Evolutionary conservation across 1,140 invertebrate species (phyloP), one percentile per base, ranked within the genome.

Genomic region (Delia radicum): DNA sequence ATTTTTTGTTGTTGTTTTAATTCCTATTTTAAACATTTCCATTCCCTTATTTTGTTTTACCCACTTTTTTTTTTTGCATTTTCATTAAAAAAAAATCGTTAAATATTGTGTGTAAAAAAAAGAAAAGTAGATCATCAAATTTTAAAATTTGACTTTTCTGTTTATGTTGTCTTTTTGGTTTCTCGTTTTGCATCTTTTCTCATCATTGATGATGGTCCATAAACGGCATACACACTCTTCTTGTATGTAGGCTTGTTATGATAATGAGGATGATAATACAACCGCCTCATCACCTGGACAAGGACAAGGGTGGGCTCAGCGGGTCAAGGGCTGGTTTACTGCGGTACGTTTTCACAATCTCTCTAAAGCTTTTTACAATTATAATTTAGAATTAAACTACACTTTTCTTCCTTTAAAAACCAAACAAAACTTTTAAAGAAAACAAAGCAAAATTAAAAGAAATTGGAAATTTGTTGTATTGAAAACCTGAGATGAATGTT

Each of bases 251-350:
- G 84, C 80, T 80, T 85, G 78, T 85, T 81, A 79, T 85, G 84
- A 85, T 77, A 83, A 85, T 85, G 84, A 85, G 77, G 82, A 86
- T 82, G 81, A 84, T 83, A 79, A 83, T 82, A 75, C 82, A 79
- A 80, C 84, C 81, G 84, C 83, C 81, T 83, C 86, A 81, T 84
- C 87, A 87, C 87, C 88, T 79, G 87, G 89, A 87, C 87, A 89
- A 87, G 89, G 87, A 89, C 88, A 89, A 86, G 89, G 90, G 87
- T 90, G 89, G 89, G 89, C 89, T 88, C 89, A 90, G 87, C 89
- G 89, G 89, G 89, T 90, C 88, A 89, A 89, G 84, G 88, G 89
- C 87, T 90, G 89, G 89, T 90, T 90, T 88, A 89, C 87, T 88
- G 89, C 89, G 89, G 89, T 90, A 90, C 87, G 89, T 87, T 84